These are phyloP conservation scores for Dendronephthya gigantea DNA, from an alignment of 64 coral and sea anemone genomes.

Conservation along the genomic window DNA sequence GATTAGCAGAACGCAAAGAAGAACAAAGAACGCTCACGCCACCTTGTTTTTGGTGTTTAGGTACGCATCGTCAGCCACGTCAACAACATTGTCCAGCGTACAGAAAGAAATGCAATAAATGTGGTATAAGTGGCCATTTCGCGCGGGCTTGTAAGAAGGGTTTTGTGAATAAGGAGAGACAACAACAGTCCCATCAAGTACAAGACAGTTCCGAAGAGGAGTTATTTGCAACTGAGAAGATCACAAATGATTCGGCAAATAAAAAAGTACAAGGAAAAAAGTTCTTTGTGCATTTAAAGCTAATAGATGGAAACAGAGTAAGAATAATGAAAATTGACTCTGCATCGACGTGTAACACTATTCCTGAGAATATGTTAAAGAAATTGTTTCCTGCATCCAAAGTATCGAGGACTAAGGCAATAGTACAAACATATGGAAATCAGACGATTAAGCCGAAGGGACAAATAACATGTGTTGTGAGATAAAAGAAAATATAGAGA, in stretches of 20 bases:
- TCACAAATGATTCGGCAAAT: too few species aligned
- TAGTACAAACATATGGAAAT: neutral
- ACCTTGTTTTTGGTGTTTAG: neutral
- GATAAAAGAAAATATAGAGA: neutral
- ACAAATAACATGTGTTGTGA: neutral
- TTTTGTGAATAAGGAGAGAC: neutral
- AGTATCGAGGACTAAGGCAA: neutral
- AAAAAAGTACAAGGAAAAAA: neutral
- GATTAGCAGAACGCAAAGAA: too few species aligned
- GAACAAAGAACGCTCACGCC: too few species aligned
- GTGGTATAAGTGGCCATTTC: conserved; percentile 10
- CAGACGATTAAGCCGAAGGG: neutral
- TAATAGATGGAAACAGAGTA: neutral
- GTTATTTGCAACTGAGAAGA: neutral
- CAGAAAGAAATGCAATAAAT: conserved; percentile 22
- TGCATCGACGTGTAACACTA: neutral
- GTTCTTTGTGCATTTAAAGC: neutral
- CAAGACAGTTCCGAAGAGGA: conserved; percentile 17
- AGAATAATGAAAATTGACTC: neutral
- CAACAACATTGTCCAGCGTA: conserved; percentile 27
- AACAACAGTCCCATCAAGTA: conserved; percentile 19
- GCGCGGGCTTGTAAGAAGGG: neutral
- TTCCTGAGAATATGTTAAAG: neutral
- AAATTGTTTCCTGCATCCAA: neutral
- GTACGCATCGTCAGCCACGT: neutral